A percentile compares a stretch with the other conserved stretches of the same genome.
Conservation (phyloP, 1,140 invertebrate genomes). For the Carposina sasakii region DNA sequence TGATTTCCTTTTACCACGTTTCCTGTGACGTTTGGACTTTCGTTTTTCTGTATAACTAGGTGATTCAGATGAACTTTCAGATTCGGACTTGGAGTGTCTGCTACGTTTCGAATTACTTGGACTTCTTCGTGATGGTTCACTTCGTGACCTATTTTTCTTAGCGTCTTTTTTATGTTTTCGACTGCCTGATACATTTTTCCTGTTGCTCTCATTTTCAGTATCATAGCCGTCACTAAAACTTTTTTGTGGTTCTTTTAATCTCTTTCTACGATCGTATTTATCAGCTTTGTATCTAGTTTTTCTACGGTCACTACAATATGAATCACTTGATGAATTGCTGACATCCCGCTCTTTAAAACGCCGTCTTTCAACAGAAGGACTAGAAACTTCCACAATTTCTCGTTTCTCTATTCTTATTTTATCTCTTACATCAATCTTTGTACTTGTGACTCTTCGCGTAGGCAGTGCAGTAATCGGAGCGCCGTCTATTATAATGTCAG, state of each 20-base stretch:
- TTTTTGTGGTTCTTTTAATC: conserved; percentile 48
- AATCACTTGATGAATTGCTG: conserved; percentile 38
- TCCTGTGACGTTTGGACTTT: conserved; percentile 50
- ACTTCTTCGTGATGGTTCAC: conserved; percentile 56
- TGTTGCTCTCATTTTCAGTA: conserved; percentile 47
- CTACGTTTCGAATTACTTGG: conserved; percentile 42
- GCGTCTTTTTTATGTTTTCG: conserved; percentile 38
- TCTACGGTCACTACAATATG: conserved; percentile 39
- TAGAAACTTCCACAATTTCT: conserved; percentile 66
- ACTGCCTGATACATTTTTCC: conserved; percentile 31
- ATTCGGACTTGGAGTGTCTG: conserved; percentile 41
- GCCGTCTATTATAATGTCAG: conserved; percentile 63
- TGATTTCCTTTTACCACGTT: conserved; percentile 48
- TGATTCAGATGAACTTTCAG: conserved; percentile 55
- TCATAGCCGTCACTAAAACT: conserved; percentile 72
- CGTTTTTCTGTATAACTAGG: conserved; percentile 46
- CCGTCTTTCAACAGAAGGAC: conserved; percentile 43
- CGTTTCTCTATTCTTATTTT: conserved; percentile 69
- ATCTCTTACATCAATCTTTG: conserved; percentile 68
- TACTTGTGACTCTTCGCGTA: conserved; percentile 66
- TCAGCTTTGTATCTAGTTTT: conserved; percentile 35
- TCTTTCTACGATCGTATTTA: conserved; percentile 47
- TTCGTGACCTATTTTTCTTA: conserved; percentile 60
- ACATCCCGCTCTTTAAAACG: conserved; percentile 36
- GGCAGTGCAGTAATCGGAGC: conserved; percentile 58